Conservation (phyloP, 2,113 vertebrate species). For the Lagopus muta region DNA sequence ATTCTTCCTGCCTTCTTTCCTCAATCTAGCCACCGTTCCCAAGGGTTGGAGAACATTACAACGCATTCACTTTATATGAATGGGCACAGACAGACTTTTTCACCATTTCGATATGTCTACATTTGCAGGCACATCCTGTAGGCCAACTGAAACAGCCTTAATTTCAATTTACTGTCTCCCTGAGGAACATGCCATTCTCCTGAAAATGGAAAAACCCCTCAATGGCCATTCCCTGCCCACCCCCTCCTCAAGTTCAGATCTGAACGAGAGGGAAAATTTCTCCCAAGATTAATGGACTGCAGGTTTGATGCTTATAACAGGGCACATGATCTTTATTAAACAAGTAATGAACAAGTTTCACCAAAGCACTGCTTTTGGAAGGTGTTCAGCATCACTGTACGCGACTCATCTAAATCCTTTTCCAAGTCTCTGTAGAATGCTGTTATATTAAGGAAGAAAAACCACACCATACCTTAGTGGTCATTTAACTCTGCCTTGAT, state of each 20-base stretch:
- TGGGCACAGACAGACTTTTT: conserved; percentile 99
- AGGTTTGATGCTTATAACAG: conserved; percentile 84
- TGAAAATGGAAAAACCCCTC: conserved; percentile 86
- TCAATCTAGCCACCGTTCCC: conserved; percentile 88
- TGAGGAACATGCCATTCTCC: conserved; percentile 87
- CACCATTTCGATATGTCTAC: conserved; percentile 91
- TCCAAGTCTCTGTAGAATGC: neutral
- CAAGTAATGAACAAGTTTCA: conserved; percentile 66
- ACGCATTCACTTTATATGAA: conserved; percentile 94
- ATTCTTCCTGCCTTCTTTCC: conserved; percentile 91
- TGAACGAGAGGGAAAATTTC: conserved; percentile 82
- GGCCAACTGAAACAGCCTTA: conserved; percentile 94
- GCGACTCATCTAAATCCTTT: conserved; percentile 24
- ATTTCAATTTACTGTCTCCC: conserved; percentile 99
- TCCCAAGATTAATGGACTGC: conserved; percentile 84
- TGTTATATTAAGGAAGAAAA: neutral
- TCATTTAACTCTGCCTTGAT: conserved; percentile 14
- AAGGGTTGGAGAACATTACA: conserved; percentile 92
- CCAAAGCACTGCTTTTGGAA: conserved; percentile 64
- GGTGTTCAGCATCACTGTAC: conserved; percentile 40
- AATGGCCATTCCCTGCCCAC: conserved; percentile 43
- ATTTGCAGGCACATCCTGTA: conserved; percentile 99
- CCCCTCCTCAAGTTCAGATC: conserved; percentile 65
- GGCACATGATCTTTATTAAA: conserved; percentile 77
- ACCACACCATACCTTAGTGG: neutral